Conservation (phyloP, 2,797 vertebrate genomes). For the Oreonectes daqikongensis region DNA sequence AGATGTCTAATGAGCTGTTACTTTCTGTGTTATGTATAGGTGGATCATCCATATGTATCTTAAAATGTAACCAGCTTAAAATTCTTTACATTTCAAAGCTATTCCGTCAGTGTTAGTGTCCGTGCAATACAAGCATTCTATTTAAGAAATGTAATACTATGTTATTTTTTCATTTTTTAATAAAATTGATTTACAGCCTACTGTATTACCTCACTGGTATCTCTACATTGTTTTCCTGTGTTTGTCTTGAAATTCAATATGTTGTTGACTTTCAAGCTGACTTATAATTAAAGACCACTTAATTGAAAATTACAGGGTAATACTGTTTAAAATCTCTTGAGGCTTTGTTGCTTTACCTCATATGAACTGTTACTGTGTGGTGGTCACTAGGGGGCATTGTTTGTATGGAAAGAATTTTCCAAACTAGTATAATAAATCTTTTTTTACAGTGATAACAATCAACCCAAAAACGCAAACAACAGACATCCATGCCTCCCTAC, state of each 20-base stretch:
- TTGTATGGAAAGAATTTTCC: slow-evolving; percentile 4
- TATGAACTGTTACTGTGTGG: neutral
- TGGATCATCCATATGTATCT: neutral
- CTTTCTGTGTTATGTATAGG: neutral
- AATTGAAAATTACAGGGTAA: slow-evolving; percentile 16
- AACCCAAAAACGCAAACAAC: neutral
- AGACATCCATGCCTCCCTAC: neutral
- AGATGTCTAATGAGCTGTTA: neutral
- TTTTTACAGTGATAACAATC: slow-evolving; percentile 5
- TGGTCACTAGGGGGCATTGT: slow-evolving; percentile 19
- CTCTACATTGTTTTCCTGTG: neutral
- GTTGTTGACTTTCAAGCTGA: neutral
- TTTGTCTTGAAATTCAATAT: neutral
- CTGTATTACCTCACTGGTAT: neutral
- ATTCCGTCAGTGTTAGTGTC: slow-evolving; percentile 18
- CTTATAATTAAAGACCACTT: slow-evolving; percentile 25
- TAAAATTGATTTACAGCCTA: neutral
- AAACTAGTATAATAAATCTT: neutral
- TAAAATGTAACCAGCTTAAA: neutral
- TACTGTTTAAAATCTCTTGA: neutral
- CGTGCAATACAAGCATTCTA: slow-evolving; percentile 9
- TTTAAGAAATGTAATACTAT: slow-evolving; percentile 3
- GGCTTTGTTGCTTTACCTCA: slow-evolving; percentile 2
- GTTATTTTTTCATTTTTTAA: slow-evolving; percentile 11
- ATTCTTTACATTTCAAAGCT: slow-evolving; percentile 2